Evolutionary conservation across 2,797 vertebrate species (phyloP).

Genomic region (Enteromius argenteus): DNA sequence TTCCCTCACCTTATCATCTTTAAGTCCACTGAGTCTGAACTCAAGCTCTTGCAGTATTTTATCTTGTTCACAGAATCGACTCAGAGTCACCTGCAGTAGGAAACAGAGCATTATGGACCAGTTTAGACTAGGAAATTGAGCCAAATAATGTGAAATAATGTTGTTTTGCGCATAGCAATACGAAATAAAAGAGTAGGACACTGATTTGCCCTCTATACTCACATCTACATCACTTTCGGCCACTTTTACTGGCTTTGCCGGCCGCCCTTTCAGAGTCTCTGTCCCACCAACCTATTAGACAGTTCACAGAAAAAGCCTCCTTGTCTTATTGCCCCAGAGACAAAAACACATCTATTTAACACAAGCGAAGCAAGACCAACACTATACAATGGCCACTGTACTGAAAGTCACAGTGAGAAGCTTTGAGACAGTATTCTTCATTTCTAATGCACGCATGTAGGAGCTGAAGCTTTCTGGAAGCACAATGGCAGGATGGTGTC

Average conservation of each 20-base stretch:
- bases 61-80: conserved; percentile 93
- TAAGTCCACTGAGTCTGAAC: conserved; percentile 89
- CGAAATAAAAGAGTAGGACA: neutral
- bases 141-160: neutral
- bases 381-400: conserved; percentile 35
- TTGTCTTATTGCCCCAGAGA: conserved; percentile 17
- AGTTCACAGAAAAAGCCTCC: conserved; percentile 22
- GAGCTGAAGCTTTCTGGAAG: conserved; percentile 35
- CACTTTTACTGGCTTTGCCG: conserved; percentile 88
- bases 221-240: conserved; percentile 95
- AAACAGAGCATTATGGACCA: conserved; percentile 53
- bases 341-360: conserved; percentile 20
- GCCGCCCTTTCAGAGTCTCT: conserved; percentile 83
- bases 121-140: neutral
- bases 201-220: conserved; percentile 72
- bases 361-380: conserved; percentile 18
- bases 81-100: conserved; percentile 88
- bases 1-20: conserved; percentile 90
- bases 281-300: conserved; percentile 84
- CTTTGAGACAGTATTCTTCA: neutral
- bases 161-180: neutral
- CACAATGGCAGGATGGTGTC: conserved; percentile 35
- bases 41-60: conserved; percentile 92
- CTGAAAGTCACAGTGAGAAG: conserved; percentile 24
- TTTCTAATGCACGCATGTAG: conserved; percentile 22